Evolutionary conservation across 2,888 invertebrate genomes (phyloP).

Genomic region (Agrotis puta): DNA sequence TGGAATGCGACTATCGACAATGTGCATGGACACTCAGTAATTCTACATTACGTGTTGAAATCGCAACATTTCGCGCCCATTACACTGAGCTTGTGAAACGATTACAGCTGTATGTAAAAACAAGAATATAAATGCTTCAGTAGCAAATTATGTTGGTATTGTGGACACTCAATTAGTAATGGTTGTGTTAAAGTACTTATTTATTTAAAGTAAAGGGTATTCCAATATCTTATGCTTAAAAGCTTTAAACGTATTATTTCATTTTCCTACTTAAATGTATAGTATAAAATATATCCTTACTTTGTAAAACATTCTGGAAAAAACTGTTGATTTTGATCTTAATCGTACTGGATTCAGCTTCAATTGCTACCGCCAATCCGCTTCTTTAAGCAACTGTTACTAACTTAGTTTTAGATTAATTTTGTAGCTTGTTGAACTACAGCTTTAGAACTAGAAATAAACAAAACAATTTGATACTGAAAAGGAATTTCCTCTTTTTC

Average conservation of each 20-base stretch:
- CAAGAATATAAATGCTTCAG: slow-evolving; percentile 49
- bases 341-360: background rate
- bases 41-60: slow-evolving; percentile 65
- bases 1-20: slow-evolving; percentile 68
- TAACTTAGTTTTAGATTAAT: no score
- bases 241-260: background rate
- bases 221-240: slow-evolving; percentile 4
- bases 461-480: background rate
- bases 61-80: slow-evolving; percentile 56
- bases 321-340: background rate
- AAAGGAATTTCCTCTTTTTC: slow-evolving; percentile 3
- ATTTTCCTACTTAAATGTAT: background rate
- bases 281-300: background rate
- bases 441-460: background rate
- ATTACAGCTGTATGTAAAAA: slow-evolving; percentile 58
- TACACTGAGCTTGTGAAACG: slow-evolving; percentile 51
- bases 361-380: no score
- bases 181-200: slow-evolving; percentile 16
- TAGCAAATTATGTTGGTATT: slow-evolving; percentile 53
- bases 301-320: background rate
- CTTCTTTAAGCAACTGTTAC: background rate
- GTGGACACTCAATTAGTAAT: slow-evolving; percentile 40
- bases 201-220: background rate
- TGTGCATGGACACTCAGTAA: slow-evolving; percentile 61
- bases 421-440: no score